phyloP scores from a whole-genome alignment of 2,888 invertebrate genomes.

The Drosophila emarginata region DNA sequence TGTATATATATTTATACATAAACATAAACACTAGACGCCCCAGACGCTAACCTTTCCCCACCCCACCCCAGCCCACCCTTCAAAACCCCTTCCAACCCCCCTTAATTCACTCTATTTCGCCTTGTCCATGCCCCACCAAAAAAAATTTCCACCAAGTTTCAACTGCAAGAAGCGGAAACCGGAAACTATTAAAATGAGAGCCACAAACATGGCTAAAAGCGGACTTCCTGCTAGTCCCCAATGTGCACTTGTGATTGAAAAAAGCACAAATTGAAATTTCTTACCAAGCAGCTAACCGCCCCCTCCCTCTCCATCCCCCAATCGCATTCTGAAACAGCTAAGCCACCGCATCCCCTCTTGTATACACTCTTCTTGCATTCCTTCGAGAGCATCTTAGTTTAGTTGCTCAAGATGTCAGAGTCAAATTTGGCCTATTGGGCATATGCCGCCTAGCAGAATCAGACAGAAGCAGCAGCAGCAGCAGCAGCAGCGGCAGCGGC shows the following conservation, averaged over 20 bases:
- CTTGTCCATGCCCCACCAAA: background rate
- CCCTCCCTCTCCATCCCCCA: background rate
- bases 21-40: conserved; percentile 62
- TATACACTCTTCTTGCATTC: conserved; percentile 14
- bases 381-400: conserved; percentile 9
- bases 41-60: conserved; percentile 1
- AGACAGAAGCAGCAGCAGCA: too few relatives aligned
- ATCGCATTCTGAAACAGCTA: background rate
- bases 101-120: too few relatives aligned
- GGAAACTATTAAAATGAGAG: conserved; percentile 79
- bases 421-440: conserved; percentile 74
- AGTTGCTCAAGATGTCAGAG: conserved; percentile 63
- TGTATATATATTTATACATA: conserved; percentile 35
- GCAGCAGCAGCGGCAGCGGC: too few relatives aligned
- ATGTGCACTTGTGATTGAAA: conserved; percentile 72
- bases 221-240: conserved; percentile 30
- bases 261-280: conserved; percentile 77
- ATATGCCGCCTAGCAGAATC: conserved; percentile 35
- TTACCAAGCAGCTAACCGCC: background rate
- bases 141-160: conserved; percentile 64
- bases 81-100: background rate
- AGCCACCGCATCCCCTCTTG: background rate
- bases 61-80: conserved; percentile 1
- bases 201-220: conserved; percentile 54
- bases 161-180: conserved; percentile 72